Evolutionary conservation across 2,113 vertebrate genomes (phyloP).

Genomic region (Leptobrachium ailaonicum): DNA sequence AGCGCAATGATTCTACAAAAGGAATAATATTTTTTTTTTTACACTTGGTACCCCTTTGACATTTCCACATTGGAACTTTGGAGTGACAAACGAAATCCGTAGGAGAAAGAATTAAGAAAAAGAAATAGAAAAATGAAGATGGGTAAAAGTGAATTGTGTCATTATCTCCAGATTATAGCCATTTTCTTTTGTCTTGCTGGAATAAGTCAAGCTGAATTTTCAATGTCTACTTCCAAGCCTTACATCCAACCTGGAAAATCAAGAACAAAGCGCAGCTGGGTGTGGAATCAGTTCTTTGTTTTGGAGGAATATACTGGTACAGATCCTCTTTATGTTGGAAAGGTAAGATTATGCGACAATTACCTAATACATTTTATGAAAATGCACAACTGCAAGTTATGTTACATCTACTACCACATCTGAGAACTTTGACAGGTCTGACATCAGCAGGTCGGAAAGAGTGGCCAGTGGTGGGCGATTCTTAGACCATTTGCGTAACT

Average conservation of each 20-base stretch:
- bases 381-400: background rate
- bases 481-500: no score
- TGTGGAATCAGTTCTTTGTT: slow-evolving; percentile 99
- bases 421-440: no score
- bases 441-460: no score
- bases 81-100: slow-evolving; percentile 29
- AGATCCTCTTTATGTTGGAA: slow-evolving; percentile 94
- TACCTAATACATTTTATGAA: background rate
- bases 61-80: slow-evolving; percentile 58
- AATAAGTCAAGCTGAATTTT: slow-evolving; percentile 75
- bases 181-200: slow-evolving; percentile 80
- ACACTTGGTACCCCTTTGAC: slow-evolving; percentile 66
- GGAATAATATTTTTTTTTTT: slow-evolving; percentile 64
- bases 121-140: slow-evolving; percentile 73
- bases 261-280: slow-evolving; percentile 94
- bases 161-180: slow-evolving; percentile 76
- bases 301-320: slow-evolving; percentile 95
- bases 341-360: slow-evolving; percentile 73
- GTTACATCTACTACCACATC: background rate
- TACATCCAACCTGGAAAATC: slow-evolving; percentile 73
- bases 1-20: slow-evolving; percentile 61
- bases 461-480: no score
- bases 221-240: slow-evolving; percentile 71
- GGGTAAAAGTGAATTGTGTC: slow-evolving; percentile 73
- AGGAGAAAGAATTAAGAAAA: slow-evolving; percentile 12